Percentiles rank a stretch among this genome's conserved stretches.
These are phyloP conservation scores for Vulpes vulpes DNA, from an alignment of 2,113 vertebrate genomes.

Conservation along the genomic window DNA sequence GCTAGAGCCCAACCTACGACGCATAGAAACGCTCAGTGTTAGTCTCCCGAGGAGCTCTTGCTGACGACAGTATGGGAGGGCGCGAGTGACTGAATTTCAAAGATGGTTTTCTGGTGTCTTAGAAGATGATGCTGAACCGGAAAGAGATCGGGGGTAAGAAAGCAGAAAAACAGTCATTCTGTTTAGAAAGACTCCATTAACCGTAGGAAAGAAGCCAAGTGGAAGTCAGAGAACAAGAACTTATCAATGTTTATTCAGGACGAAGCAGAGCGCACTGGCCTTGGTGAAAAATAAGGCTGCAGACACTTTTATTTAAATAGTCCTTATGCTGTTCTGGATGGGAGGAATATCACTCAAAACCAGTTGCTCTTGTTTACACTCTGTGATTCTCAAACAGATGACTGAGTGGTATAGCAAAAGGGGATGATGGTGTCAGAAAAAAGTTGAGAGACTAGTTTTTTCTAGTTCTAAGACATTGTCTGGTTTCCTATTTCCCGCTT, in stretches of 20 bases:
- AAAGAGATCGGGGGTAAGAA: background rate
- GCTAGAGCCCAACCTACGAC: background rate
- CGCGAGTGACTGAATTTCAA: background rate
- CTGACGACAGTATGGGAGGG: background rate
- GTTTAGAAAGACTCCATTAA: conserved; percentile 12
- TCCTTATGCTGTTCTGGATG: background rate
- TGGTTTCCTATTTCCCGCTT: background rate
- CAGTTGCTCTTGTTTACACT: background rate
- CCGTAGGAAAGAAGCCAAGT: background rate
- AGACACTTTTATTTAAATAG: background rate
- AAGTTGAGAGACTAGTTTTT: background rate
- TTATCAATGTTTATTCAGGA: background rate
- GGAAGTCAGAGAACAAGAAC: background rate
- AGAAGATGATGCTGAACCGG: background rate
- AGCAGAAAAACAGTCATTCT: background rate
- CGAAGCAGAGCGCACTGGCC: background rate
- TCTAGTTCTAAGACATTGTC: background rate
- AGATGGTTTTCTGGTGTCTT: background rate
- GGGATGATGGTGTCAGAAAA: too few species aligned
- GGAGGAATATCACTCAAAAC: background rate
- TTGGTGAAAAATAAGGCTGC: background rate
- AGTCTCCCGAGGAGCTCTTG: background rate
- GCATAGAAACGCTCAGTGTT: background rate
- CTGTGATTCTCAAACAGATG: background rate
- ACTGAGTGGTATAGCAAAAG: background rate